These are phyloP conservation scores for Gortyna flavago DNA, from an alignment of 2,888 invertebrate genomes.

Conservation along the genomic window DNA sequence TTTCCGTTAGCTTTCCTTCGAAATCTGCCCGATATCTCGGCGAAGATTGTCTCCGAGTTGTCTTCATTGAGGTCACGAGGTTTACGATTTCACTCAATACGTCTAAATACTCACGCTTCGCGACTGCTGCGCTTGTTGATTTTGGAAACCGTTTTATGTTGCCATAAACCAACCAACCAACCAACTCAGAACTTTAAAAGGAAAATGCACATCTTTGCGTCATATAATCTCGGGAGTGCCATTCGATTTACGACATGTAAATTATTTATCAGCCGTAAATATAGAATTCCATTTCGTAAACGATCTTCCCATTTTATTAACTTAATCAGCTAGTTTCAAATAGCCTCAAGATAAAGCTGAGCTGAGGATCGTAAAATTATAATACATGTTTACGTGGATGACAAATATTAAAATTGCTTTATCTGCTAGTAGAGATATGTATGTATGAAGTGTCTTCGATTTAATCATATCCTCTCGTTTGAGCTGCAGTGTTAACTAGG, in stretches of 20 bases:
- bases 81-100: constrained; percentile 85
- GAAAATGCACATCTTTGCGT: constrained; percentile 68
- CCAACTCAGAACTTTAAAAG: constrained; percentile 67
- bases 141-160: constrained; percentile 78
- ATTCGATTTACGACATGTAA: constrained; percentile 78
- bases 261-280: constrained; percentile 76
- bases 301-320: constrained; percentile 57
- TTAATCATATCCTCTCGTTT: constrained; percentile 61
- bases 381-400: constrained; percentile 30
- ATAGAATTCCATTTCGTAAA: constrained; percentile 71
- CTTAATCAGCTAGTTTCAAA: constrained; percentile 36
- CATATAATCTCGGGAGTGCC: constrained; percentile 66
- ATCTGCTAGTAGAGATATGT: constrained; percentile 50
- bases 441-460: constrained; percentile 42
- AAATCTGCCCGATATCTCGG: constrained; percentile 60
- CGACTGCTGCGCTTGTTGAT: constrained; percentile 77
- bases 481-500: constrained; percentile 67
- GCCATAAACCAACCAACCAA: too few species aligned
- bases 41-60: constrained; percentile 70
- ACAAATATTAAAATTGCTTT: constrained; percentile 59
- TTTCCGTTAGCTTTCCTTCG: constrained; percentile 71
- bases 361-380: constrained; percentile 41
- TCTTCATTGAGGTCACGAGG: constrained; percentile 82
- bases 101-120: constrained; percentile 74
- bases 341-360: constrained; percentile 23